Percentiles rank a stretch among this genome's conserved stretches.
Conservation (phyloP, 2,888 invertebrate genomes). For the Clanis bilineata region DNA sequence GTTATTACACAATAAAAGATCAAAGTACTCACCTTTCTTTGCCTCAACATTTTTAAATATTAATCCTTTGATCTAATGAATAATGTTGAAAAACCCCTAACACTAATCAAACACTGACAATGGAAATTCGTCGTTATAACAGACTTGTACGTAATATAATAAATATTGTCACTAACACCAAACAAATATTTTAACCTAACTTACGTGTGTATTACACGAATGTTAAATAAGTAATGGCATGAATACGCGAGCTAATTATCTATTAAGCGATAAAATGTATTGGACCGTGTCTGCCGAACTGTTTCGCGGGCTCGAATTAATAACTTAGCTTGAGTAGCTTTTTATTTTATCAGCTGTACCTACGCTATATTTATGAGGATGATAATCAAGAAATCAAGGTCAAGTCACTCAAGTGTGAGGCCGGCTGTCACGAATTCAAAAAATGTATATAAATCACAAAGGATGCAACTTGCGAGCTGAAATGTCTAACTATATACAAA, state of each 20-base stretch:
- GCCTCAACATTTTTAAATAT: slow-evolving; percentile 51
- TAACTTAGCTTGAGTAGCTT: slow-evolving; percentile 4
- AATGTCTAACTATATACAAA: no score
- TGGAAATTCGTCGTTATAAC: not conserved
- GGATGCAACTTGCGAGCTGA: no score
- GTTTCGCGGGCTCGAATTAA: not conserved
- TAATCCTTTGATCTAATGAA: not conserved
- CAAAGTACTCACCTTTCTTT: slow-evolving; percentile 54
- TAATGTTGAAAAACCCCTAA: not conserved
- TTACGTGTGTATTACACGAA: not conserved
- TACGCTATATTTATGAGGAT: no score
- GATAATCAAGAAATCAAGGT: not conserved
- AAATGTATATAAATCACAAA: not conserved
- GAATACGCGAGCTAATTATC: not conserved
- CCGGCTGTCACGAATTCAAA: not conserved
- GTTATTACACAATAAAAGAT: not conserved
- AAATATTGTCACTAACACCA: not conserved
- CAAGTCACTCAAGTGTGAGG: not conserved
- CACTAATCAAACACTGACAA: not conserved
- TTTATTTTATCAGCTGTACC: slow-evolving; percentile 18
- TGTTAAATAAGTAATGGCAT: not conserved
- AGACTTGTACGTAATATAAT: not conserved
- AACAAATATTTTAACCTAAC: not conserved
- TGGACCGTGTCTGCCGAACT: slow-evolving; percentile 1
- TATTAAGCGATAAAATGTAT: not conserved